phyloP scores from a whole-genome alignment of 1,140 invertebrate genomes.

The Drosophila burlai region DNA sequence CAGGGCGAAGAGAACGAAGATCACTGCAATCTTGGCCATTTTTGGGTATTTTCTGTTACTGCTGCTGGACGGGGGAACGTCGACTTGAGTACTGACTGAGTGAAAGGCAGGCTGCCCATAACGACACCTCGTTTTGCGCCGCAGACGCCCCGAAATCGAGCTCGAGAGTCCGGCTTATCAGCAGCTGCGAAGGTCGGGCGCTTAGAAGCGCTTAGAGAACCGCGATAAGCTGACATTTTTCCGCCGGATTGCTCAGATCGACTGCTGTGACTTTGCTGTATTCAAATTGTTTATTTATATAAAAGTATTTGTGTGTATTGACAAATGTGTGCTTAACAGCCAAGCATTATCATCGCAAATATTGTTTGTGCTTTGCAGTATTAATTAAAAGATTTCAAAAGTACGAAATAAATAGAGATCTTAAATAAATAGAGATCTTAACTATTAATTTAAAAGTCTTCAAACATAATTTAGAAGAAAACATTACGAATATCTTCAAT shows the following conservation, averaged over 20 bases:
- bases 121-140: constrained; percentile 55
- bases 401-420: not conserved
- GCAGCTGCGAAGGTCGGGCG: constrained; percentile 22
- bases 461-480: no score
- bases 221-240: constrained; percentile 21
- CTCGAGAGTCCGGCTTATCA: constrained; percentile 22
- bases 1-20: constrained; percentile 58
- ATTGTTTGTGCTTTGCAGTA: not conserved
- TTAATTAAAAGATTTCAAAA: not conserved
- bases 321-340: not conserved
- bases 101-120: constrained; percentile 1
- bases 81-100: constrained; percentile 46
- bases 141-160: constrained; percentile 18
- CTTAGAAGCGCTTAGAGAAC: constrained; percentile 3
- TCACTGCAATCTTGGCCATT: constrained; percentile 70
- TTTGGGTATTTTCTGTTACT: constrained; percentile 18
- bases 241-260: not conserved
- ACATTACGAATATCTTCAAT: no score
- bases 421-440: not conserved
- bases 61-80: constrained; percentile 42
- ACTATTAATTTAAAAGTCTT: not conserved
- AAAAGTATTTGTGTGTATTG: not conserved
- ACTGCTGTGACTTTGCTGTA: not conserved
- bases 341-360: not conserved
- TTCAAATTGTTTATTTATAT: not conserved